phyloP scores from a whole-genome alignment of 2,113 vertebrate species.

The Cichladusa arquata region DNA sequence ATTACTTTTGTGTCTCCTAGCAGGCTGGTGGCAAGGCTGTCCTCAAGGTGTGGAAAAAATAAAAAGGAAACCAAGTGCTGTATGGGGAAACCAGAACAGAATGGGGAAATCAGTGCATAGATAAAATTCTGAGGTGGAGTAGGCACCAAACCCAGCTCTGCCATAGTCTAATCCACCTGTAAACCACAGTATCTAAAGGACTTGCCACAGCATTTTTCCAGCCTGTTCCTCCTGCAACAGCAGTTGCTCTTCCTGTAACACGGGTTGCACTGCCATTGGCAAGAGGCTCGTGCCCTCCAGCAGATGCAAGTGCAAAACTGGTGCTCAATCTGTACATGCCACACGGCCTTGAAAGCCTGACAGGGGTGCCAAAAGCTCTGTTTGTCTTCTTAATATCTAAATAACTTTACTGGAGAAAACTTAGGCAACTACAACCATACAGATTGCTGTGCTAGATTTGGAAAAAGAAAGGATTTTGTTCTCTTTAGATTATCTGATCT shows the following conservation, averaged over 20 bases:
- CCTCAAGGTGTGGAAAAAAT: neutral
- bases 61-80: neutral
- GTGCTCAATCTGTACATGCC: neutral
- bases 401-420: neutral
- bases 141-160: neutral
- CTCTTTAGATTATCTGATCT: neutral
- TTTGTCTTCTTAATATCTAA: neutral
- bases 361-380: neutral
- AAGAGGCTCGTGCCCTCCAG: neutral
- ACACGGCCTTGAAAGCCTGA: neutral
- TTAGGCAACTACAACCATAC: neutral
- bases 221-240: neutral
- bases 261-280: fast-evolving
- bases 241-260: neutral
- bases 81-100: neutral
- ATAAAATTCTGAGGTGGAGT: neutral
- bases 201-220: neutral
- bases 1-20: neutral
- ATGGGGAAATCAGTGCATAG: neutral
- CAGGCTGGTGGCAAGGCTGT: neutral
- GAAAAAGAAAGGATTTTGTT: neutral
- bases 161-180: neutral
- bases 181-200: neutral
- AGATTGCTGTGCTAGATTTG: neutral
- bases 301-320: neutral